Evolutionary conservation across 2,113 vertebrate species (phyloP).

Genomic region (Scatophagus argus): DNA sequence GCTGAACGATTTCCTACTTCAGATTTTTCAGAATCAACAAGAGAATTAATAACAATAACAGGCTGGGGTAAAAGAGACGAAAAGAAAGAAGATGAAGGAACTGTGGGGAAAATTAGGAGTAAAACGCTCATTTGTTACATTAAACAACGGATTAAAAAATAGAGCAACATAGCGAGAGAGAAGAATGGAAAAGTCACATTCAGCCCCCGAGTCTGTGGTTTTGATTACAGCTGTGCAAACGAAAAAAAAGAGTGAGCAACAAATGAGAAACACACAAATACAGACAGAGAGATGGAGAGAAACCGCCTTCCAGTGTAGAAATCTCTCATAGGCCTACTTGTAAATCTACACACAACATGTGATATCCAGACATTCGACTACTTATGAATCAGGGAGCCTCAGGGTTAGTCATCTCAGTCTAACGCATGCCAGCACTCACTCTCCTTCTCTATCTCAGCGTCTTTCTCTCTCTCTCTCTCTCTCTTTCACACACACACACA

Average conservation of each 20-base stretch:
- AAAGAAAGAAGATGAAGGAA: conserved; percentile 26
- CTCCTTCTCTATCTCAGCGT: not conserved
- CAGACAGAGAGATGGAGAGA: conserved; percentile 51
- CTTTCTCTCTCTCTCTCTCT: not conserved
- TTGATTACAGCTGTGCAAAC: conserved; percentile 71
- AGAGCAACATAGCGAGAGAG: conserved; percentile 48
- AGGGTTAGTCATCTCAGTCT: conserved; percentile 57
- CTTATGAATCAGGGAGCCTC: conserved; percentile 68
- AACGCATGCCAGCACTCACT: conserved; percentile 17
- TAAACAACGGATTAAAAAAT: conserved; percentile 17
- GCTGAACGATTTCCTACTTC: not conserved
- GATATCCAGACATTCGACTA: conserved; percentile 62
- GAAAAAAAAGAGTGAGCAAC: conserved; percentile 42
- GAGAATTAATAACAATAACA: not conserved
- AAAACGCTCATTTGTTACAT: conserved; percentile 29
- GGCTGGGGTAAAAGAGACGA: not conserved
- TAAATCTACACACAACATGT: conserved; percentile 62
- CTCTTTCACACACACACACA: conserved; percentile 1
- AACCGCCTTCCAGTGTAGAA: conserved; percentile 26
- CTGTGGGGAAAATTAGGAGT: not conserved
- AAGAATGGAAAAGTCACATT: conserved; percentile 60
- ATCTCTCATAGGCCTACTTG: conserved; percentile 60
- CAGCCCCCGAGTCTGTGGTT: conserved; percentile 69
- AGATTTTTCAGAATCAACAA: not conserved
- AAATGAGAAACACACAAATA: conserved; percentile 74